These are phyloP conservation scores for Orussus abietinus DNA, from an alignment of 1,140 invertebrate species.

Conservation along the genomic window DNA sequence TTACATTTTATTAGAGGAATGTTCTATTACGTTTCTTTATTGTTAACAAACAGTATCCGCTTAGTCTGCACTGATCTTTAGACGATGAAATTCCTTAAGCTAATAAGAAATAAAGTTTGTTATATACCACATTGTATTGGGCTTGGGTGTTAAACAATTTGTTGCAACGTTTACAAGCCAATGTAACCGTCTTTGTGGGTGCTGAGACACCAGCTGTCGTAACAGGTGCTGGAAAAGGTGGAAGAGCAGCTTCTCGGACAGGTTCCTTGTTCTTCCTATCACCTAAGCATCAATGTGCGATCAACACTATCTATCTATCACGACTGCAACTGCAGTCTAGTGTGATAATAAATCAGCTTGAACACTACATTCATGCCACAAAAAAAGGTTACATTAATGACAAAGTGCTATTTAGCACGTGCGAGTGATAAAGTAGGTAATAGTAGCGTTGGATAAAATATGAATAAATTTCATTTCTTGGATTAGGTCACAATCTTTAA, in stretches of 20 bases:
- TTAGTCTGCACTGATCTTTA: too few relatives aligned
- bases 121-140: constrained; percentile 47
- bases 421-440: too few relatives aligned
- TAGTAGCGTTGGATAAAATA: too few relatives aligned
- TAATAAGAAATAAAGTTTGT: not conserved
- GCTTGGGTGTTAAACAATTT: constrained; percentile 49
- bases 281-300: constrained; percentile 55
- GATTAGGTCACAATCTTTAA: too few relatives aligned
- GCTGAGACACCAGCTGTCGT: constrained; percentile 12
- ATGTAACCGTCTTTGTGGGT: constrained; percentile 25
- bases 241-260: constrained; percentile 9
- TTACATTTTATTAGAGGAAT: too few relatives aligned
- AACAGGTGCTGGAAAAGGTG: constrained; percentile 5
- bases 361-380: constrained; percentile 53
- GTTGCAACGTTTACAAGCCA: constrained; percentile 43
- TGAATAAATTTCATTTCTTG: too few relatives aligned
- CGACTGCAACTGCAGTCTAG: constrained; percentile 38
- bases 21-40: too few relatives aligned
- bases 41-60: too few relatives aligned
- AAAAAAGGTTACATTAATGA: constrained; percentile 32
- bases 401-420: too few relatives aligned
- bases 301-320: constrained; percentile 56
- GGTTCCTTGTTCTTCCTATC: constrained; percentile 32
- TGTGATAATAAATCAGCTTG: constrained; percentile 56
- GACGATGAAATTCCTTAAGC: too few relatives aligned